Percentiles rank a stretch among this genome's conserved stretches.
Evolutionary conservation across 2,113 vertebrate genomes (phyloP).

Genomic region (Takifugu flavidus): DNA sequence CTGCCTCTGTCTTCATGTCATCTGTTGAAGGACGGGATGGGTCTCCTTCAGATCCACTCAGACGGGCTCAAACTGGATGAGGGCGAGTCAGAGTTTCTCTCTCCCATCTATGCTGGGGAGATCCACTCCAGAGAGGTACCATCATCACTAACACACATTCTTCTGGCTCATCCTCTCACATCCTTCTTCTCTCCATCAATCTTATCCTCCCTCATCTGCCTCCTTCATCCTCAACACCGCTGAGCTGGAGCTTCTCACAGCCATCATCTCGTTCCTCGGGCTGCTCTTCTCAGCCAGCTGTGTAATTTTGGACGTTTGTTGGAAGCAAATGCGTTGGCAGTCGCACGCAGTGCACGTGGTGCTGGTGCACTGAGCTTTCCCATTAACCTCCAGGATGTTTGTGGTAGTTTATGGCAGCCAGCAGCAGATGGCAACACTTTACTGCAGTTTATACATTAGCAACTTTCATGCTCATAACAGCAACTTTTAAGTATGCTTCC

Average conservation of each 20-base stretch:
- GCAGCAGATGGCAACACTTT: conserved; percentile 74
- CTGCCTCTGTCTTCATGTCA: neutral
- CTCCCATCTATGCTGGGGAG: conserved; percentile 90
- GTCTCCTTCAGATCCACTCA: conserved; percentile 81
- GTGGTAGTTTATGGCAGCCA: conserved; percentile 57
- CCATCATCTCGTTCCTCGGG: conserved; percentile 4
- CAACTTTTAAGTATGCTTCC: conserved; percentile 32
- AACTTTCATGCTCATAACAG: conserved; percentile 60
- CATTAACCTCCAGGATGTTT: conserved; percentile 68
- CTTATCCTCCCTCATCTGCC: neutral
- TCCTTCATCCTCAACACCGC: conserved; percentile 1
- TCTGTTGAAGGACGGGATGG: conserved; percentile 86
- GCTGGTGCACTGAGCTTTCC: conserved; percentile 38
- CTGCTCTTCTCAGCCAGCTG: conserved; percentile 15
- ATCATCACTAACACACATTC: conserved; percentile 20
- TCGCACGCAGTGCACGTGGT: conserved; percentile 34
- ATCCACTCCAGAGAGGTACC: conserved; percentile 92
- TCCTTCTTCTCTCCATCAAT: neutral
- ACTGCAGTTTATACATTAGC: conserved; percentile 65
- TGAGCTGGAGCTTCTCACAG: neutral
- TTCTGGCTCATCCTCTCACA: conserved; percentile 2
- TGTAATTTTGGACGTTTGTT: conserved; percentile 34
- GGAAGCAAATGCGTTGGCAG: conserved; percentile 46
- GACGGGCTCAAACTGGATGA: conserved; percentile 90
- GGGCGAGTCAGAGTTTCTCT: conserved; percentile 94